Evolutionary conservation across 2,888 invertebrate species (phyloP).

Genomic region (Caradrina clavipalpis): DNA sequence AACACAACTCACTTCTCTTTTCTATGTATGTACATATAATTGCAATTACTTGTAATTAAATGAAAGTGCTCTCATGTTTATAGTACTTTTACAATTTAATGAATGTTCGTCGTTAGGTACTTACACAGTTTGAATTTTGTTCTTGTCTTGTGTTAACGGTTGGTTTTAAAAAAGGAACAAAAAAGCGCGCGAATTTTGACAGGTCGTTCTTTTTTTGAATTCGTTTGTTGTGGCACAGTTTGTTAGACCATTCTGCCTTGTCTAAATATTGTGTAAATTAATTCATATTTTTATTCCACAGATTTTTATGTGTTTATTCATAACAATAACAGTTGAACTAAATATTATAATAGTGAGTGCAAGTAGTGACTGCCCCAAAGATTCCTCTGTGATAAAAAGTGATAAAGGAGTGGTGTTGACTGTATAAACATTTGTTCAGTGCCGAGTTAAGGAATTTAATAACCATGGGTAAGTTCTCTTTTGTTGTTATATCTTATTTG

Average conservation of each 20-base stretch:
- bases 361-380: constrained; percentile 43
- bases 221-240: constrained; percentile 6
- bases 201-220: constrained; percentile 9
- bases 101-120: background rate
- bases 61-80: constrained; percentile 55
- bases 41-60: constrained; percentile 60
- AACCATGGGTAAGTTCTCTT: constrained; percentile 67
- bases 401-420: constrained; percentile 48
- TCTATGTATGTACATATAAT: constrained; percentile 38
- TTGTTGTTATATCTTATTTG: constrained; percentile 3
- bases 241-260: background rate
- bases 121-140: constrained; percentile 18
- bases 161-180: background rate
- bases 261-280: background rate
- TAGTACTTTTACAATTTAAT: constrained; percentile 45
- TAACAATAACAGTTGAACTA: constrained; percentile 3
- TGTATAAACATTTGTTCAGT: constrained; percentile 31
- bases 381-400: constrained; percentile 56
- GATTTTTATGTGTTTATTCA: constrained; percentile 15
- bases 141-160: constrained; percentile 10
- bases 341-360: constrained; percentile 20
- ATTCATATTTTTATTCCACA: constrained; percentile 1
- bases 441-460: constrained; percentile 37
- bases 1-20: constrained; percentile 51
- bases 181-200: constrained; percentile 24